A percentile compares a stretch with the other conserved stretches of the same genome.
These are phyloP conservation scores for Xestoiulus laeticollis DNA, from an alignment of 2,888 invertebrate species.

Conservation along the genomic window DNA sequence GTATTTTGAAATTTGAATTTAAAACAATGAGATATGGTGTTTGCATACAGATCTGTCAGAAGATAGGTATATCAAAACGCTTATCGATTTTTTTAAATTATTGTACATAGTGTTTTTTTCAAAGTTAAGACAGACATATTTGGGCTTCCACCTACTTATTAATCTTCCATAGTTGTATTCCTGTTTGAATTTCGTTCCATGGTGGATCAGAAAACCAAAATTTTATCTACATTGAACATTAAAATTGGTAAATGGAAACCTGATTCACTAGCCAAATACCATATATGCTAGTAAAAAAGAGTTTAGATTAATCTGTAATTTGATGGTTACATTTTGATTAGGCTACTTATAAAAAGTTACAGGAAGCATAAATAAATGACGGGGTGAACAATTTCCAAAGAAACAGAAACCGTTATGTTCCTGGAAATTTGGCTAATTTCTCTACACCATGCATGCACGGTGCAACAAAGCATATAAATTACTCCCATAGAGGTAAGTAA, in stretches of 20 bases:
- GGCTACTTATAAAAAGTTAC: too few species aligned
- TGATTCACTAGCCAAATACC: too few species aligned
- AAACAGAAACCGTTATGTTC: neutral
- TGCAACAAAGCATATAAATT: neutral
- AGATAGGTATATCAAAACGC: neutral
- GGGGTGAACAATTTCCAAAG: neutral
- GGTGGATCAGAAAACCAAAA: too few species aligned
- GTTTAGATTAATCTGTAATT: too few species aligned
- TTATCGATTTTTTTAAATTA: neutral
- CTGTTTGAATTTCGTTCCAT: too few species aligned
- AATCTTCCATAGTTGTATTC: too few species aligned
- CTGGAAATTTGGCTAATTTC: neutral
- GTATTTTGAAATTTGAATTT: neutral
- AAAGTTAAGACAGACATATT: neutral
- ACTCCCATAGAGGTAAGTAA: neutral
- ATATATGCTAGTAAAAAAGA: too few species aligned
- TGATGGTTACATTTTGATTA: too few species aligned
- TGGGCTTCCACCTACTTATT: too few species aligned
- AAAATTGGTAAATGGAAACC: too few species aligned
- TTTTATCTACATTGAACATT: too few species aligned
- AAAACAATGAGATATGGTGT: neutral
- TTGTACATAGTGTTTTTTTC: neutral
- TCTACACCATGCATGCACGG: neutral
- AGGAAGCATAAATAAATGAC: too few species aligned
- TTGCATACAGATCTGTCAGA: constrained; percentile 6